Conservation (phyloP, 2,888 invertebrate genomes). For the Leucophenga maculata region DNA sequence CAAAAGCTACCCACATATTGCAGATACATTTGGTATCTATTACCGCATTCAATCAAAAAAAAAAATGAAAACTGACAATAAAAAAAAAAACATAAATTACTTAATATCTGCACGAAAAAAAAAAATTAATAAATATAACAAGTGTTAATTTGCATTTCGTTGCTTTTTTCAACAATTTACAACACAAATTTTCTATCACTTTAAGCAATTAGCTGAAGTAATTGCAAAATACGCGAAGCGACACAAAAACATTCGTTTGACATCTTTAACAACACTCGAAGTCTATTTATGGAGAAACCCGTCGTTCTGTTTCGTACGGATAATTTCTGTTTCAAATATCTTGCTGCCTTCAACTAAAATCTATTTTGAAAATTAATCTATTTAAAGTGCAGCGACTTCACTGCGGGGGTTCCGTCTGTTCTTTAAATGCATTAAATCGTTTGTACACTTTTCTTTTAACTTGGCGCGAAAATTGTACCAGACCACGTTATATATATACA, state of each 20-base stretch:
- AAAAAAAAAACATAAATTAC: conserved; percentile 1
- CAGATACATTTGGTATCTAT: background rate
- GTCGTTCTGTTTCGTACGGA: background rate
- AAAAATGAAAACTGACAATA: background rate
- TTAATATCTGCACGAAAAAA: background rate
- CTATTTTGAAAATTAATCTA: too few relatives aligned
- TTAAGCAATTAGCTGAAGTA: conserved; percentile 16
- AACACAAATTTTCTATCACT: conserved; percentile 13
- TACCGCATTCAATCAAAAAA: background rate
- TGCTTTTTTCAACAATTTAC: background rate
- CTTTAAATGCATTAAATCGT: too few relatives aligned
- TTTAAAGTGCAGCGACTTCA: too few relatives aligned
- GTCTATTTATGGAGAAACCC: too few relatives aligned
- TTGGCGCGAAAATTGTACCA: too few relatives aligned
- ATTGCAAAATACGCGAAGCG: background rate
- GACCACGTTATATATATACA: too few relatives aligned
- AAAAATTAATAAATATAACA: background rate
- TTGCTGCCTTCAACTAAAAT: too few relatives aligned
- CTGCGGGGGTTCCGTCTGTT: too few relatives aligned
- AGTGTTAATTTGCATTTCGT: background rate
- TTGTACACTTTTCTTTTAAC: too few relatives aligned
- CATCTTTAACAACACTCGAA: too few relatives aligned
- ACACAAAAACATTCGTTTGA: too few relatives aligned
- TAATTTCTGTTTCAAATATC: background rate
- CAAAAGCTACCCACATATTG: background rate